Base-by-base conservation (phyloP, 2,797 vertebrate genomes). In the Enteromius radiatus region DNA sequence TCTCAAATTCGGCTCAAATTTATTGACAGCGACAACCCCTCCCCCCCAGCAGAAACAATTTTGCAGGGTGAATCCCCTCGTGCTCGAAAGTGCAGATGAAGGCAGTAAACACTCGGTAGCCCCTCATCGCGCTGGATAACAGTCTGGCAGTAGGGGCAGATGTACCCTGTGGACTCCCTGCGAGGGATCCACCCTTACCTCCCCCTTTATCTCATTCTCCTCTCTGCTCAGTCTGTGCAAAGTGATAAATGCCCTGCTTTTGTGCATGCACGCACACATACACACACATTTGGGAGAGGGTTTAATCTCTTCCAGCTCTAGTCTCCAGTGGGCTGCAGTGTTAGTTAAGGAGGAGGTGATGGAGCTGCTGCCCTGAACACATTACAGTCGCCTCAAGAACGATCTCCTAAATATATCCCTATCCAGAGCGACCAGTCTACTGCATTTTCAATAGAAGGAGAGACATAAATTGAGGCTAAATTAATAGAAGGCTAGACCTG, bases 181-280 rank as follows among this genome's bases (percentile, higher is more conserved):
- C 63, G 28, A 56, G 56, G 43, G 23, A 74, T 78, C 54, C 70
- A 67, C 52, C 61, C 80, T 33, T 69, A 61, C 23, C 59, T 70
- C 65, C 43, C 73, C 26, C 56, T 52, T 78, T 69, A 45, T 63
- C 47, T 38, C 71, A 17, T 28, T 64, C 31, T 54, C 63, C 64
- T 61, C 64, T 78, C 84, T 15, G 54, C 68, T 78, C 73, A 56
- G 65, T 69, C 74, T 74, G 64, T 63, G 54, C 43, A 81, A 80
- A 63, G 56, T 76, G 64, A 84, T 84, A 81, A 84, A 84, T 73
- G 74, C 65, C 68, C 12, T 70, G 33, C 64, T 52, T 80, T n/a
- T 43, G 10, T 19, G 14, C 59, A 31, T 19, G 36, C 49, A 19
- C 45, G 15, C 65, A 54, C 67, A 49, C 59, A 52, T 17, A 54